Evolutionary conservation across 2,113 vertebrate species (phyloP).

Genomic region (Australoheros scitulus): DNA sequence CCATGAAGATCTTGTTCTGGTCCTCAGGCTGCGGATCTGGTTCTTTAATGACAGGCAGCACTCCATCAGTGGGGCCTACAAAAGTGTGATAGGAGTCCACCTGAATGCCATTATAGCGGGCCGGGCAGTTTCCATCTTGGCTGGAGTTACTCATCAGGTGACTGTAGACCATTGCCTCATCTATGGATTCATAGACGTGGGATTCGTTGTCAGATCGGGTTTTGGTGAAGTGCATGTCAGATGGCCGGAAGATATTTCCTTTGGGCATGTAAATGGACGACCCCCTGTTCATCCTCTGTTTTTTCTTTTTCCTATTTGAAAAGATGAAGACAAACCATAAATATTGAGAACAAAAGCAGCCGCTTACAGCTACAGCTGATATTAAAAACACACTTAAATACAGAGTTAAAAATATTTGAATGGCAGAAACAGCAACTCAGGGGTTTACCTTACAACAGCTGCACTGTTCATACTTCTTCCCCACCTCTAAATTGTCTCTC

Average conservation of each 20-base stretch:
- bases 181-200: slow-evolving; percentile 90
- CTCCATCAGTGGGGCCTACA: slow-evolving; percentile 68
- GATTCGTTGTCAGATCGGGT: slow-evolving; percentile 83
- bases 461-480: neutral
- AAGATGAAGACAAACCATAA: neutral
- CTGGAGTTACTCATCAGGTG: slow-evolving; percentile 77
- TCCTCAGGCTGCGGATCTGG: slow-evolving; percentile 76
- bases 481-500: neutral
- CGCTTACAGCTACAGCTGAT: no score
- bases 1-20: slow-evolving; percentile 83
- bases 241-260: slow-evolving; percentile 81
- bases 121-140: slow-evolving; percentile 74
- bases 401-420: no score
- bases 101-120: slow-evolving; percentile 79
- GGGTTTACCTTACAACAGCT: neutral
- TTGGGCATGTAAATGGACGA: slow-evolving; percentile 86
- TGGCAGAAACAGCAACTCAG: neutral
- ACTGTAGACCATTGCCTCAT: slow-evolving; percentile 86
- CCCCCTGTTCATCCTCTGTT: slow-evolving; percentile 30
- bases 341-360: neutral
- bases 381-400: no score
- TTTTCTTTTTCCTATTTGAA: slow-evolving; percentile 82
- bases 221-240: slow-evolving; percentile 78
- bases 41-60: slow-evolving; percentile 51
- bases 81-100: slow-evolving; percentile 83